Evolutionary conservation across 2,113 vertebrate species (phyloP).

Genomic region (Petrocephalus zakoni): DNA sequence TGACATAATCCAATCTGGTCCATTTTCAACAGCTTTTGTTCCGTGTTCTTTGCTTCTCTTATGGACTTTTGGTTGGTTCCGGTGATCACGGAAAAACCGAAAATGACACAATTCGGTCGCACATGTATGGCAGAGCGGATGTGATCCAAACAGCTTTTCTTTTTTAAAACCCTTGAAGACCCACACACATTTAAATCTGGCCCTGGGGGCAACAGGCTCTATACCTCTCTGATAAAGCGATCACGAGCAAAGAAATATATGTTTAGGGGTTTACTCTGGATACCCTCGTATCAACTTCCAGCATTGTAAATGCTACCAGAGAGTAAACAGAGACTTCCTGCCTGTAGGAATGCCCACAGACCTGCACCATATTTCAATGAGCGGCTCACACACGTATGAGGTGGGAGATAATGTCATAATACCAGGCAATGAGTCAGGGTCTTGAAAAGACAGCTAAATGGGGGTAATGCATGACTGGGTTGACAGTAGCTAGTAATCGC

Average conservation of each 20-base stretch:
- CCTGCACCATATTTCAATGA: constrained; percentile 56
- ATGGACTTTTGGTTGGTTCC: constrained; percentile 70
- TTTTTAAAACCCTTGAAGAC: constrained; percentile 69
- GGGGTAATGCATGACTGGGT: constrained; percentile 49
- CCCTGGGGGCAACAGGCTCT: constrained; percentile 68
- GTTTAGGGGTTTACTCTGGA: constrained; percentile 65
- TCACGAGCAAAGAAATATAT: constrained; percentile 66
- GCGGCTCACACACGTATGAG: constrained; percentile 54
- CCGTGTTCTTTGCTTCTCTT: constrained; percentile 66
- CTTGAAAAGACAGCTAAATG: constrained; percentile 59
- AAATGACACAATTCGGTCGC: constrained; percentile 74
- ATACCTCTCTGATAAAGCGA: constrained; percentile 64
- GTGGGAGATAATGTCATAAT: constrained; percentile 61
- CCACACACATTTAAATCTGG: constrained; percentile 76
- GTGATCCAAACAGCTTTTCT: constrained; percentile 69
- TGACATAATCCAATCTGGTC: constrained; percentile 74
- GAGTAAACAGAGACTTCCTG: constrained; percentile 57
- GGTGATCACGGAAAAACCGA: constrained; percentile 64
- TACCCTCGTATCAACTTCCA: constrained; percentile 57
- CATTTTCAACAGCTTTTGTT: constrained; percentile 70
- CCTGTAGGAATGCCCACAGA: constrained; percentile 58
- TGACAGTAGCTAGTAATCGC: constrained; percentile 44
- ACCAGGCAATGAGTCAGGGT: constrained; percentile 64
- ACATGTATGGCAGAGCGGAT: constrained; percentile 63
- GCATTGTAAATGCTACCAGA: constrained; percentile 59